Evolutionary conservation across 2,797 vertebrate species (phyloP), one percentile per base, ranked within the genome.

Genomic region (Nyctibius grandis): DNA sequence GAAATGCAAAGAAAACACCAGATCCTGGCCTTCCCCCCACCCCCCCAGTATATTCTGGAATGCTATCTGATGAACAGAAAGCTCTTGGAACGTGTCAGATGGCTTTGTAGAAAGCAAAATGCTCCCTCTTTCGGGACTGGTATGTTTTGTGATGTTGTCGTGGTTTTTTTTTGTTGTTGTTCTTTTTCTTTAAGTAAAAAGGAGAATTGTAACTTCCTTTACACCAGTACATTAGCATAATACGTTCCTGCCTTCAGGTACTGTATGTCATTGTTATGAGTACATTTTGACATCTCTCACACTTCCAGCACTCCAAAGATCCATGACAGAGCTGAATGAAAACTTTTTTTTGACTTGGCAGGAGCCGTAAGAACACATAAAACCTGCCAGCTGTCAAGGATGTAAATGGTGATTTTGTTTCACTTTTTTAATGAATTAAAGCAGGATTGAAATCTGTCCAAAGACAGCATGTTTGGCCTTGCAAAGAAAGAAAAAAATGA

Each of bases 401-500:
- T 98, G 97, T 98, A 98, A 98, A 99, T 97, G 97, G 97, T 97
- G 98, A 99, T 99, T 98, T 98, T 98, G 98, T 99, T 99, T 98
- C 98, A 98, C 98, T 98, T 98, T 97, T 98, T 97, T 97, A 97
- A 97, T 98, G 98, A 99, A 98, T 99, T 98, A 98, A 98, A 98
- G 97, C 96, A 95, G 97, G 97, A 97, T 98, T 99, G 98, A 99
- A 99, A 97, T 91, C 81, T 68, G 87, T 98, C 99, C 99, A 99
- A 98, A 98, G 98, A 96, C 97, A 99, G 98, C 99, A 98, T 98
- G 99, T 99, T 98, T 98, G 98, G 98, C 98, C 98, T 98, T 99
- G 99, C 98, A 98, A 97, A 85, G 97, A 97, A 98, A 98, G 98
- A 98, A 98, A 98, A 94, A 98, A 98, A 81, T 88, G 97, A 98